These are phyloP conservation scores for Margarornis squamiger DNA, from an alignment of 2,797 vertebrate species.

Conservation along the genomic window DNA sequence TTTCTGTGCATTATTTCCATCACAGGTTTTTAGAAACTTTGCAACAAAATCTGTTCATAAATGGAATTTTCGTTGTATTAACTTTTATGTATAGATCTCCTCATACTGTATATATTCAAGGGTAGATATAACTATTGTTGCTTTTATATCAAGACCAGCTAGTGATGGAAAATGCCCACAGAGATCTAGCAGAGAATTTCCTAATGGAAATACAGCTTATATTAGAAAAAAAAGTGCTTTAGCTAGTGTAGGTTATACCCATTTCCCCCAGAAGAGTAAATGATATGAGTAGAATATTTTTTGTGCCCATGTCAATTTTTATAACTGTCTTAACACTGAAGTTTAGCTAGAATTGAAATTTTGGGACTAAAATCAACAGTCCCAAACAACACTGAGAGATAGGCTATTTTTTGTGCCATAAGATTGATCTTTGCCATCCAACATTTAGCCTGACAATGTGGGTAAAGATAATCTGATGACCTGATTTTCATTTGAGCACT, in stretches of 20 bases:
- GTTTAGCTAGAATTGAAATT: neutral
- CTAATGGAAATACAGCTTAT: neutral
- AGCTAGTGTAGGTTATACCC: neutral
- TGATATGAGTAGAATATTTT: neutral
- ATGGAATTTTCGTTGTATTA: neutral
- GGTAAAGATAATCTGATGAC: neutral
- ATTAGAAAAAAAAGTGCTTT: neutral
- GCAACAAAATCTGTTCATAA: neutral
- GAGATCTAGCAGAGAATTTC: neutral
- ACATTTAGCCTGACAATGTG: neutral
- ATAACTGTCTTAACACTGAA: neutral
- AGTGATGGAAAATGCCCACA: neutral
- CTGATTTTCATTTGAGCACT: neutral
- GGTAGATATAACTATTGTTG: neutral
- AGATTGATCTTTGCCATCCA: neutral
- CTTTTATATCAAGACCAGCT: neutral
- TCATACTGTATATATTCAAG: neutral
- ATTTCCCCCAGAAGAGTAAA: neutral
- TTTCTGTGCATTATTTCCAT: neutral
- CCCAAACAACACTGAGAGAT: neutral
- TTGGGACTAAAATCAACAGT: neutral
- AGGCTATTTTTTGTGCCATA: neutral
- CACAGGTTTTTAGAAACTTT: neutral
- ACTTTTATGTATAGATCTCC: neutral
- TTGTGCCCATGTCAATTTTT: neutral